phyloP scores from a whole-genome alignment of 2,888 invertebrate species.

The Cephus pygmeus region DNA sequence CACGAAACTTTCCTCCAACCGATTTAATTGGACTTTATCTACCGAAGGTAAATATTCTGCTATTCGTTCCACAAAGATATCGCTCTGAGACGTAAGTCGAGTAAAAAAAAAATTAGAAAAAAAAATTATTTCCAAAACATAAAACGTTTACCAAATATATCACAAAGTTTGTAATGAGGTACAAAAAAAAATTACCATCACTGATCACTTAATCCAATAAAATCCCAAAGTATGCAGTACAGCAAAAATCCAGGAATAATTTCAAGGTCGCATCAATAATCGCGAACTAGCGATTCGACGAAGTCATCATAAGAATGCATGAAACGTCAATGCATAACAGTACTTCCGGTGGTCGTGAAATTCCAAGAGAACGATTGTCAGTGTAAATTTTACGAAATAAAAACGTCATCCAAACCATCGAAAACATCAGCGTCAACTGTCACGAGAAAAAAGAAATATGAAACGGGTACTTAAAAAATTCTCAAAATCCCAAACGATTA shows the following conservation, averaged over 20 bases:
- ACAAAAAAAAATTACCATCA: not conserved
- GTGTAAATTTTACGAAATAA: not conserved
- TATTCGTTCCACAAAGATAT: too few species aligned
- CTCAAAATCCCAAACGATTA: not conserved
- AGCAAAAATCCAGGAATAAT: not conserved
- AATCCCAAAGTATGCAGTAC: not conserved
- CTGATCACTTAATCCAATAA: not conserved
- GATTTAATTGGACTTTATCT: too few species aligned
- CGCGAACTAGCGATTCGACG: not conserved
- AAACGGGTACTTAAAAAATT: not conserved
- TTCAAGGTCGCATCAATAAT: not conserved
- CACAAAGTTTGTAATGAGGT: fast-evolving
- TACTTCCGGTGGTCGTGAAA: not conserved
- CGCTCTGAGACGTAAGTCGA: too few species aligned
- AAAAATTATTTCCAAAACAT: too few species aligned
- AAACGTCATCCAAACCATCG: not conserved
- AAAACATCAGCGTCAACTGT: not conserved
- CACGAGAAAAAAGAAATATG: too few species aligned
- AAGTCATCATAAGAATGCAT: not conserved
- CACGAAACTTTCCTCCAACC: too few species aligned
- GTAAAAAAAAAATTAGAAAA: too few species aligned
- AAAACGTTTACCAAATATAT: not conserved
- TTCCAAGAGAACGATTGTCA: not conserved
- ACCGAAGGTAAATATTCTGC: too few species aligned
- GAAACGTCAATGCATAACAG: not conserved